Base-by-base conservation (phyloP, 92 coral and sea anemone species). In the Actinostola sp. region DNA sequence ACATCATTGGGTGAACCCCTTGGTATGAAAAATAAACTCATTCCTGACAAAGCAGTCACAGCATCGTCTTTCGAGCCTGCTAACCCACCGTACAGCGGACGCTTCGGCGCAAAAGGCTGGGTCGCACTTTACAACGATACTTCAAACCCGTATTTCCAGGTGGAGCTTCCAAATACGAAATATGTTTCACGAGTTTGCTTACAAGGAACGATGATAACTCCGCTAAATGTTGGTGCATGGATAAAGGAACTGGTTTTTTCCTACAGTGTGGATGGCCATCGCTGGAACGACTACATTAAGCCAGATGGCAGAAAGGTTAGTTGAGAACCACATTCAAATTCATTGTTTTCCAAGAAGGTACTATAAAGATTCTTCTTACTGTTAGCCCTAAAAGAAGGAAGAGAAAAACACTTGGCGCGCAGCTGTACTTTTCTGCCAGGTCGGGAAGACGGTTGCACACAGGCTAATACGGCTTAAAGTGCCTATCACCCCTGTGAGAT, bases 61-160 rank as follows among this genome's bases (percentile, higher is more conserved):
- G 89, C 89, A 2, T 71, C 89, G 31, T 77, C 89, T 2, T 38
- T 35, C 45, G 56, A 41, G 25, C 61, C 67, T 20, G 65, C 19
- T 14, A 78, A 63, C 73, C 81, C 66, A 29, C 76, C 84, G n/a
- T 56, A 72, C 48, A 71, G 65, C 36, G 89, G 71, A 61, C 76
- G 89, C 58, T 16, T 51, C 24, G 11, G 35, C 26, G 70, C 64
- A 7, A 17, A 38, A 23, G 76, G 84, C 3, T 77, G 89, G 53
- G 41, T 81, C 33, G 62, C 63, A 13, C 64, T 70, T 23, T 36
- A 69, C 3, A 78, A 50, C 52, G 82, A 78, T 38, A 63, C 25
- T 15, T 14, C 45, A 6, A 68, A 65, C 23, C 84, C 82, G 52
- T 78, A 61, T 58, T 49, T 84, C 51, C 80, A 78, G 50, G 65